Base-by-base conservation (phyloP, 2,797 vertebrate species). In the Sebastolobus altivelis region DNA sequence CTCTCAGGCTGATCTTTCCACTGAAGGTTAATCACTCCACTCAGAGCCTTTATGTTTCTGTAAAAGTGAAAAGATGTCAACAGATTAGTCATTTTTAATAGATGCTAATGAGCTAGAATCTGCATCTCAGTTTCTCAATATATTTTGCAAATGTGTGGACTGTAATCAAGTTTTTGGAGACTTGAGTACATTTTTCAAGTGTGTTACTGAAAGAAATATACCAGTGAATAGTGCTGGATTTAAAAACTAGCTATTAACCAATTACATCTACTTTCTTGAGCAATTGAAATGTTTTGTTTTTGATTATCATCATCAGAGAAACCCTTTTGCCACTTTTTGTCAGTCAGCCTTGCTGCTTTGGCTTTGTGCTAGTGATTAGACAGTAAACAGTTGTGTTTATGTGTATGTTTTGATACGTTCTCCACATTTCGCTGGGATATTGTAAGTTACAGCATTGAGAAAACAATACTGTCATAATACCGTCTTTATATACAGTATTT, bases 1-100 rank as follows among this genome's bases (percentile, higher is more conserved):
- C 94, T 91, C 91, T 89, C 87, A 87, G 82, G 91, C 89, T 95
- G 94, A 94, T 95, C 93, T 95, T 95, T 95, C 87, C 87, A 84
- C 86, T 94, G 94, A 96, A 96, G 95, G 96, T 96, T 96, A 96
- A 96, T 96, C 92, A 94, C 92, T 94, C 84, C 77, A 67, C 79
- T 85, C 85, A 56, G 76, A 87, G 71, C 85, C 86, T 87, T 87
- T 87, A 77, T 85, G 85, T 87, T 79, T 91, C 77, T 79, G 72
- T 74, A 49, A 56, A 71, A 88, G 84, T 62, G 65, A 72, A 88
- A 79, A 78, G 22, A 75, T 84, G 78, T 80, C 69, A 83, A 80
- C 80, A 69, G 40, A 89, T 77, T 78, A 81, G 75, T 81, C 4
- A 25, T 68, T 87, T 38, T 84, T 69, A 79, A 77, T 83, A 68